Evolutionary conservation across 2,797 vertebrate genomes (phyloP).

Genomic region (Ptychobarbus kaznakovi): DNA sequence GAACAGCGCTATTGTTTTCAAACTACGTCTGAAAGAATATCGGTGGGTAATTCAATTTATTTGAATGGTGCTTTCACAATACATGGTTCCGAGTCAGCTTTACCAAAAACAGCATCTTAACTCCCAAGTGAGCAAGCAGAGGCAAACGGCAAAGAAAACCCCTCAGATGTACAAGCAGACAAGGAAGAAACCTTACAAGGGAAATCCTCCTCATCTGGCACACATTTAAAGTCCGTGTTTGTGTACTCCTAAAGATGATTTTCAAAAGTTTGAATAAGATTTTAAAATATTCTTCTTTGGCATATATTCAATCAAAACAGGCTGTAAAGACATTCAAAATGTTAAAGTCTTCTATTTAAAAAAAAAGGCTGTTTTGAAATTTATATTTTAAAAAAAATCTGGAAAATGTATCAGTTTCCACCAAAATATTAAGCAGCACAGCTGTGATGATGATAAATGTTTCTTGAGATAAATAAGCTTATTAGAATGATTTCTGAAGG

Average conservation of each 20-base stretch:
- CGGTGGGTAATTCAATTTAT: not conserved
- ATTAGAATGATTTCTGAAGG: not conserved
- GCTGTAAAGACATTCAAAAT: not conserved
- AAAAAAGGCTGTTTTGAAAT: too few species aligned
- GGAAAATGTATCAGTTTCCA: too few species aligned
- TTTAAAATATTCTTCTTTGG: too few species aligned
- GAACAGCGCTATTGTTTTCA: not conserved
- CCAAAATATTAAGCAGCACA: too few species aligned
- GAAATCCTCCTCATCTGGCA: not conserved
- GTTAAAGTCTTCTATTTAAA: not conserved
- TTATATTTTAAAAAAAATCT: too few species aligned
- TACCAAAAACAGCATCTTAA: not conserved
- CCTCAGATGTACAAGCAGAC: not conserved
- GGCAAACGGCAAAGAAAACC: not conserved
- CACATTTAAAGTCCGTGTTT: not conserved
- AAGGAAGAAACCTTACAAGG: not conserved
- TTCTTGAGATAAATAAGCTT: not conserved
- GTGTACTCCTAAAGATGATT: not conserved
- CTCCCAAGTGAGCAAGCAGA: not conserved
- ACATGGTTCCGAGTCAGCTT: not conserved
- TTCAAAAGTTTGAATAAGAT: not conserved
- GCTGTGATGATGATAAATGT: not conserved
- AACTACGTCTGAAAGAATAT: not conserved
- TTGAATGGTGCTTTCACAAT: not conserved
- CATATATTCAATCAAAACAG: not conserved